Percentiles rank a stretch among this genome's conserved stretches.
These are phyloP conservation scores for Lacanobia wlatinum DNA, from an alignment of 2,888 invertebrate genomes.

Conservation along the genomic window DNA sequence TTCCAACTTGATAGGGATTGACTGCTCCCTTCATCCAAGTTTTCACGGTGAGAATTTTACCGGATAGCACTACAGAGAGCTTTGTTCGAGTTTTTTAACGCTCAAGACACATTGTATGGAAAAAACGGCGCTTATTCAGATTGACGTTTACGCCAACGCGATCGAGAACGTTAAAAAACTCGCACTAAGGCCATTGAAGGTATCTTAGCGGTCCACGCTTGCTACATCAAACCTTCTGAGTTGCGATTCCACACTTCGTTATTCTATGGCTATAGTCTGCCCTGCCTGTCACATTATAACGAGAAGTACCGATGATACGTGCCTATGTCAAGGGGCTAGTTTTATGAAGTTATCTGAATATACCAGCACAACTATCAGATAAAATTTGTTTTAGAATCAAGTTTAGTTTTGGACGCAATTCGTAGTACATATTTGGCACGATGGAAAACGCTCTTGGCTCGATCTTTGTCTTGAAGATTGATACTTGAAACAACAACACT, in stretches of 20 bases:
- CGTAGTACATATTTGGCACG: neutral
- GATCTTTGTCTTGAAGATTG: neutral
- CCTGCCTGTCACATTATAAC: slow-evolving; percentile 31
- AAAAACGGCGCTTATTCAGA: too few relatives aligned
- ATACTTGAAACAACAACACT: neutral
- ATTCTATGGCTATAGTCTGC: neutral
- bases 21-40: too few relatives aligned
- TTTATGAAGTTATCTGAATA: slow-evolving; percentile 29
- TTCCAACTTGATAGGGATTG: too few relatives aligned
- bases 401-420: neutral
- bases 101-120: too few relatives aligned
- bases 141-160: too few relatives aligned
- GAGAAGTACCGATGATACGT: slow-evolving; percentile 29
- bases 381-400: slow-evolving; percentile 14
- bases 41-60: too few relatives aligned
- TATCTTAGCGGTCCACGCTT: too few relatives aligned
- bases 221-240: too few relatives aligned
- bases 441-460: neutral
- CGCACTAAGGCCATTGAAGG: too few relatives aligned
- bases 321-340: slow-evolving; percentile 20
- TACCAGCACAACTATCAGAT: slow-evolving; percentile 10
- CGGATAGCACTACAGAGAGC: too few relatives aligned
- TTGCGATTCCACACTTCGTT: neutral
- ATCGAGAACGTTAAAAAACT: too few relatives aligned
- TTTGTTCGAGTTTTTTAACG: too few relatives aligned